Conservation (phyloP, 2,888 invertebrate genomes). For the Athetis lepigone region DNA sequence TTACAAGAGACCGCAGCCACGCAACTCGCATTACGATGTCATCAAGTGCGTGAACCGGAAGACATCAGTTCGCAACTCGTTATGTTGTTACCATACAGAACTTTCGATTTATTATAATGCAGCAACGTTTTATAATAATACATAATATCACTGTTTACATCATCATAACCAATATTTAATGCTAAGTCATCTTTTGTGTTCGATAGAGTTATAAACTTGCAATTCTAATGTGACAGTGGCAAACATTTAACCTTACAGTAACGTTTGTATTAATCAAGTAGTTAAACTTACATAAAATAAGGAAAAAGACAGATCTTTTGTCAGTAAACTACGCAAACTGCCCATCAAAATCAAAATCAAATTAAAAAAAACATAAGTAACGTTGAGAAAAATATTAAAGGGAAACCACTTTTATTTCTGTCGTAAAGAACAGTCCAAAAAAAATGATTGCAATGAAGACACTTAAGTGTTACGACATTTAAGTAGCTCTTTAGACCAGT, state of each 20-base stretch:
- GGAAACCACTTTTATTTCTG: no score
- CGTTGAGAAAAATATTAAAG: no score
- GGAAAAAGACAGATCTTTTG: no score
- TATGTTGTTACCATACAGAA: constrained; percentile 31
- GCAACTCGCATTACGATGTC: constrained; percentile 47
- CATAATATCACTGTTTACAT: constrained; percentile 31
- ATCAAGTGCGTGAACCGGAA: constrained; percentile 53
- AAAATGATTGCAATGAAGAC: no score
- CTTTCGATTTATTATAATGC: constrained; percentile 35
- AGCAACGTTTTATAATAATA: constrained; percentile 31
- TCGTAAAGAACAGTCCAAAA: background rate
- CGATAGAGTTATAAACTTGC: background rate
- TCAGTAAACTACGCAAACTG: no score
- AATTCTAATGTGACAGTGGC: constrained; percentile 30
- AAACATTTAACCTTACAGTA: constrained; percentile 28
- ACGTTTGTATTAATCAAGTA: constrained; percentile 15
- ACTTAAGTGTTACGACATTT: no score
- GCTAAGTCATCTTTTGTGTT: constrained; percentile 18
- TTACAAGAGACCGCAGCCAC: constrained; percentile 36
- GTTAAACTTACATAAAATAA: background rate
- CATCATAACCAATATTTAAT: constrained; percentile 22
- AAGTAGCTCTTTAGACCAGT: no score
- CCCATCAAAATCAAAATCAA: no score
- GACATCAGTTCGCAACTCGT: constrained; percentile 38
- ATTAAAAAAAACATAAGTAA: no score